These are phyloP conservation scores for Biston stratarius DNA, from an alignment of 2,888 invertebrate genomes.

Conservation along the genomic window DNA sequence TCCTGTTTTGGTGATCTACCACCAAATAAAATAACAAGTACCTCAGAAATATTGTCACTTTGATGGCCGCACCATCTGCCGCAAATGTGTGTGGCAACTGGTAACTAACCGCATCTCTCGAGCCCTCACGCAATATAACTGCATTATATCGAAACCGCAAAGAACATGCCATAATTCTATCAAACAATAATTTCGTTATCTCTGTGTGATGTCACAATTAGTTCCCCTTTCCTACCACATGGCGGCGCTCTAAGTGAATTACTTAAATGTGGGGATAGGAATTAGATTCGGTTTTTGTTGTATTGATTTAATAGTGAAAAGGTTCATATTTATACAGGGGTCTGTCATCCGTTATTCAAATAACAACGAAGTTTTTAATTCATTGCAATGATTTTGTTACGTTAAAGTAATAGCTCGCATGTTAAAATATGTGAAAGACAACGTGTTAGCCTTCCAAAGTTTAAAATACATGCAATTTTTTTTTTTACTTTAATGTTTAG, in stretches of 20 bases:
- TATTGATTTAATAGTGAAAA: conserved; percentile 34
- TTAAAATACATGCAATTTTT: too few relatives aligned
- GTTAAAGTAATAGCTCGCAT: too few relatives aligned
- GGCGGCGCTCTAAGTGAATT: conserved; percentile 59
- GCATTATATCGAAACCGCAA: conserved; percentile 56
- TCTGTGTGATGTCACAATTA: conserved; percentile 74
- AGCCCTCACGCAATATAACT: conserved; percentile 25
- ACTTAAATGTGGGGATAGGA: conserved; percentile 34
- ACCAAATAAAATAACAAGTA: too few relatives aligned
- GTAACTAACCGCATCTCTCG: conserved; percentile 27
- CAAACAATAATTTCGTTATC: conserved; percentile 70
- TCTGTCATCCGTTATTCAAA: too few relatives aligned
- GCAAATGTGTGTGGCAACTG: conserved; percentile 1
- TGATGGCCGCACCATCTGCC: neutral
- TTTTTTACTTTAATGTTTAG: too few relatives aligned
- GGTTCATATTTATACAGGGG: too few relatives aligned
- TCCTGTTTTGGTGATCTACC: too few relatives aligned
- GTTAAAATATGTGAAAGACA: too few relatives aligned
- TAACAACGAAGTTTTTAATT: too few relatives aligned
- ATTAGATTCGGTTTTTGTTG: conserved; percentile 38
- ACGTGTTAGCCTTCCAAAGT: too few relatives aligned
- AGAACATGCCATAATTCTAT: conserved; percentile 74
- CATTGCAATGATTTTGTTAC: too few relatives aligned
- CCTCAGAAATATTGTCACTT: neutral
- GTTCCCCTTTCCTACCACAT: conserved; percentile 50